Evolutionary conservation across 2,113 vertebrate genomes (phyloP).

Genomic region (Laterallus jamaicensis): DNA sequence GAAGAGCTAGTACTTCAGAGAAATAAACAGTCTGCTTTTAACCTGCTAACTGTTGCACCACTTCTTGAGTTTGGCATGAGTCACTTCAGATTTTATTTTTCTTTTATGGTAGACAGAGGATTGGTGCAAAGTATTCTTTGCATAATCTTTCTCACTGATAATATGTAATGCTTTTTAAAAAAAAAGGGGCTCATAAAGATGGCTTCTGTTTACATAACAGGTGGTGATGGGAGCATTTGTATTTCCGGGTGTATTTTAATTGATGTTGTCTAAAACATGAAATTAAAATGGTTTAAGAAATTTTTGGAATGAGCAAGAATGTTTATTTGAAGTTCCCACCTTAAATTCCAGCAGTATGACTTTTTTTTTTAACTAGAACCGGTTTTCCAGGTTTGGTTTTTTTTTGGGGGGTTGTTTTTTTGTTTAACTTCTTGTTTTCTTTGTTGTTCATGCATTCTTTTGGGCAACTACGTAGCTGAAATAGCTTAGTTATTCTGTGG

Average conservation of each 20-base stretch:
- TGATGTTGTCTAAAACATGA: neutral
- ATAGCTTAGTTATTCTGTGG: neutral
- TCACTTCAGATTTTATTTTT: neutral
- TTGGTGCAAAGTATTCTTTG: neutral
- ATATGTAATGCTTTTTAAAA: neutral
- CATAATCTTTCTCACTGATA: neutral
- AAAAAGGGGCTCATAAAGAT: neutral
- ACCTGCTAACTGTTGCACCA: neutral
- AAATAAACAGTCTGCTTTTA: neutral
- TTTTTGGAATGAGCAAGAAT: neutral
- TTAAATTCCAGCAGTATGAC: neutral
- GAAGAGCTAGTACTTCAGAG: neutral
- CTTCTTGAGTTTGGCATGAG: neutral
- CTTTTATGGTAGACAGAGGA: neutral
- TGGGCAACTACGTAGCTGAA: neutral
- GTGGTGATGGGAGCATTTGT: neutral
- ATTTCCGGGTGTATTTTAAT: neutral
- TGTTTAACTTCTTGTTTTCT: neutral
- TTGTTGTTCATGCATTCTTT: neutral
- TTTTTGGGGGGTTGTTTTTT: too few species aligned
- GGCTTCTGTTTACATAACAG: neutral
- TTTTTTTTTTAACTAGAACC: neutral
- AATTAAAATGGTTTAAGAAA: neutral
- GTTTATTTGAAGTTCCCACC: neutral
- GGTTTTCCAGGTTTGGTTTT: neutral